Conservation (phyloP, 2,888 invertebrate genomes). For the Cryptus armator region DNA sequence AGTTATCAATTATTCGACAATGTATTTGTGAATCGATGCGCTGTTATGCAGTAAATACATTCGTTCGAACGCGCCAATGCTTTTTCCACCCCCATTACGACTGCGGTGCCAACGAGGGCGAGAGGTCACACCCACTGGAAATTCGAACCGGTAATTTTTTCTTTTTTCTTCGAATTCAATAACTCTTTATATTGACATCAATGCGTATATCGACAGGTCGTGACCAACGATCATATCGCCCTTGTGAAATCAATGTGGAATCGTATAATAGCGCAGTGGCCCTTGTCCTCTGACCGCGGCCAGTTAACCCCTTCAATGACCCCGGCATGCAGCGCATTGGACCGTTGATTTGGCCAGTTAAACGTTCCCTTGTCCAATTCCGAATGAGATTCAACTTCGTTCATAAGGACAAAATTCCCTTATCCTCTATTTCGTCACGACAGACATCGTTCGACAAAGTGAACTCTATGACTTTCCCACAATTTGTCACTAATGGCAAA, state of each 20-base stretch:
- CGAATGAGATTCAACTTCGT: slow-evolving; percentile 4
- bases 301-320: not conserved
- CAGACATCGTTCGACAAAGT: not conserved
- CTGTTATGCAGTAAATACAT: not conserved
- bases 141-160: not conserved
- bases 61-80: not conserved
- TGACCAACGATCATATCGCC: not conserved
- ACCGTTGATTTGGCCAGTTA: slow-evolving; percentile 41
- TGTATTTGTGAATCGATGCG: not conserved
- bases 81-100: not conserved
- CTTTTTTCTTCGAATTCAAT: slow-evolving; percentile 16
- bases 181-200: slow-evolving; percentile 17
- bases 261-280: not conserved
- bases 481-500: no score
- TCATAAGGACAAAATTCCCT: not conserved
- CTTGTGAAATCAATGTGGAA: not conserved
- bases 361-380: slow-evolving; percentile 45
- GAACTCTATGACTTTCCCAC: no score
- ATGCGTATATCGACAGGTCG: not conserved
- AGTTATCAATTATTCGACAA: not conserved
- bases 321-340: not conserved
- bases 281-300: not conserved
- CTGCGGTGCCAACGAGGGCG: not conserved
- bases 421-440: not conserved
- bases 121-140: not conserved